Base-by-base conservation (phyloP, 1,140 invertebrate species). In the Drosophila sucinea region DNA sequence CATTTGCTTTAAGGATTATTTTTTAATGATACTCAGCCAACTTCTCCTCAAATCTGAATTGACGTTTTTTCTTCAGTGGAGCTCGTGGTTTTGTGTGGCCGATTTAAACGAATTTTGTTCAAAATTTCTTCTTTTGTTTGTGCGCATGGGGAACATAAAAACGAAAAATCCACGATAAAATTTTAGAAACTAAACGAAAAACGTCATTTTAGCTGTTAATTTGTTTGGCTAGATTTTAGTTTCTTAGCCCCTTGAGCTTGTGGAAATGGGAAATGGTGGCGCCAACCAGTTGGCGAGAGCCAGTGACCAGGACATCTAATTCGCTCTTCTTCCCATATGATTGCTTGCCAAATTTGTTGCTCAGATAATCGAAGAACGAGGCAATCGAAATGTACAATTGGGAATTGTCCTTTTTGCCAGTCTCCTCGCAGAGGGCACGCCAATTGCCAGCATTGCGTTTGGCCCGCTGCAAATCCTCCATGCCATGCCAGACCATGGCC, bases 211-310 rank as follows among this genome's bases (percentile, higher is more conserved):
- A 7, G 7, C 38, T 58, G 25, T 35, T 33, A 4, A 6, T n/a
- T 57, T 5, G 11, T 8, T 33, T 57, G 55, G 7, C 17, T 47
- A 27, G 0, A 6, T 47, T 23, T 51, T 51, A 5, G 44, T 51
- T 23, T 7, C 17, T 27, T 10, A 51, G 6, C 8, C 67, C 60
- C n/a, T 78, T 89, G 33, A 75, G 51, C 11, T 73, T 70, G 7
- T 87, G 62, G 0, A 89, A 10, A 23, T 11, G 41, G 1, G 35
- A 7, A 0, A 98, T 92, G 10, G 96, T 94, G 32, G 96, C 95
- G 2, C 98, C 98, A 8, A 99, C 96, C 63, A 99, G 93, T 93
- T 98, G 96, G 60, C 99, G 91, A 33, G 98, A 99, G 2, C 98
- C 98, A 7, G 98, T 98, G 1, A 98, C 94, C 17, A 99, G 92